Conservation (phyloP, 2,888 invertebrate species). For the Pseudeuparius sepicola region DNA sequence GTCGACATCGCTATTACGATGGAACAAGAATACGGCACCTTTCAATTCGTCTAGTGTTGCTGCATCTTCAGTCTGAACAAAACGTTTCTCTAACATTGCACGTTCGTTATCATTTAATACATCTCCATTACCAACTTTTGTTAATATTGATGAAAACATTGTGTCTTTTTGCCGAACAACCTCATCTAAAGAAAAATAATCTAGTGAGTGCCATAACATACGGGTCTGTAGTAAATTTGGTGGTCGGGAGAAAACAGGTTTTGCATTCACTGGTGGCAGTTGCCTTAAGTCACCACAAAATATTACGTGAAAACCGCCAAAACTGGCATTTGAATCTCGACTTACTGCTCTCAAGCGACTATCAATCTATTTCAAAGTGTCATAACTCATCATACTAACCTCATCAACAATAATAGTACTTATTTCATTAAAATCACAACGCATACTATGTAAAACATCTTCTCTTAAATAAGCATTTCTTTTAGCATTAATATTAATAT, state of each 20-base stretch:
- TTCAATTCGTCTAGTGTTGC: conserved; percentile 6
- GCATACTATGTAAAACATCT: conserved; percentile 9
- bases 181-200: conserved; percentile 29
- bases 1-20: conserved; percentile 11
- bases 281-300: conserved; percentile 34
- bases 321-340: conserved; percentile 22
- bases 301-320: conserved; percentile 32
- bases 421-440: conserved; percentile 13
- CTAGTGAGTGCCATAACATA: conserved; percentile 28
- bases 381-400: conserved; percentile 17
- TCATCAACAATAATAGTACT: conserved; percentile 23
- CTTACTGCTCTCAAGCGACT: conserved; percentile 15
- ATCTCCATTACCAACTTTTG: conserved; percentile 15
- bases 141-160: conserved; percentile 26
- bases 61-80: conserved; percentile 5
- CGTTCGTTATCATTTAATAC: conserved; percentile 7
- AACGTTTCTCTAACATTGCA: conserved; percentile 2
- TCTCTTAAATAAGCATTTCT: conserved; percentile 2
- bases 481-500: conserved; percentile 17
- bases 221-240: conserved; percentile 10
- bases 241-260: conserved; percentile 22
- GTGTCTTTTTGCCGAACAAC: conserved; percentile 32
- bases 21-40: conserved; percentile 10
- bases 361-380: conserved; percentile 12
- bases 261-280: conserved; percentile 31